These are phyloP conservation scores for Hyles lineata DNA, from an alignment of 2,888 invertebrate genomes.

Conservation along the genomic window DNA sequence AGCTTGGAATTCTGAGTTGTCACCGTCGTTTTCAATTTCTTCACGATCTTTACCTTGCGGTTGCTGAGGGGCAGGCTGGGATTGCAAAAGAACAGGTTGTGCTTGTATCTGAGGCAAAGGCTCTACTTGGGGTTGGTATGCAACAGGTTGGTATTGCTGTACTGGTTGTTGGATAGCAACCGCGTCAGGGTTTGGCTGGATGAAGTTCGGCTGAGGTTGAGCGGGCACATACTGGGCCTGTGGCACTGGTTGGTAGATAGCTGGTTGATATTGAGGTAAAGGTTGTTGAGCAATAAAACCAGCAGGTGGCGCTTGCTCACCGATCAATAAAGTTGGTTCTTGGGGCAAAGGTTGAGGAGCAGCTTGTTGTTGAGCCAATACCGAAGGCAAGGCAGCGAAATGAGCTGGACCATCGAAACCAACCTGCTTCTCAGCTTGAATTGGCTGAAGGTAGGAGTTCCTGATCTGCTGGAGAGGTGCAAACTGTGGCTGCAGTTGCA, in stretches of 20 bases:
- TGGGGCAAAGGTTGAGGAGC: constrained; percentile 51
- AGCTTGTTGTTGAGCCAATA: constrained; percentile 69
- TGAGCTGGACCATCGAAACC: constrained; percentile 71
- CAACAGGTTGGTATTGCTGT: constrained; percentile 46
- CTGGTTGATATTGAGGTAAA: constrained; percentile 45
- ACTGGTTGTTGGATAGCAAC: constrained; percentile 40
- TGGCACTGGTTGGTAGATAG: constrained; percentile 30
- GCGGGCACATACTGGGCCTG: constrained; percentile 46
- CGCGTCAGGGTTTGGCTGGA: constrained; percentile 39
- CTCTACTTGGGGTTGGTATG: constrained; percentile 39
- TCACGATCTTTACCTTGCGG: constrained; percentile 33
- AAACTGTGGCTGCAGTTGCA: constrained; percentile 69
- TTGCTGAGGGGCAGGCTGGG: constrained; percentile 41
- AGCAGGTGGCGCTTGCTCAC: constrained; percentile 46
- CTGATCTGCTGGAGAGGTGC: constrained; percentile 62
- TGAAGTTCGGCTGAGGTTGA: constrained; percentile 43
- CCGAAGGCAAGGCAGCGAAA: constrained; percentile 71
- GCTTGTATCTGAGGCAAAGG: constrained; percentile 53
- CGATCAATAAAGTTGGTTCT: constrained; percentile 56
- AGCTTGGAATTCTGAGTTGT: constrained; percentile 28
- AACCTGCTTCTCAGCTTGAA: constrained; percentile 59
- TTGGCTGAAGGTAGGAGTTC: constrained; percentile 61
- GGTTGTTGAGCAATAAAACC: constrained; percentile 45
- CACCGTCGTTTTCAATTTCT: constrained; percentile 23
- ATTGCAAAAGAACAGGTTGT: constrained; percentile 54